A percentile compares a stretch with the other conserved stretches of the same genome.
Evolutionary conservation across 2,888 invertebrate genomes (phyloP).

Genomic region (Drosophila bunnanda): DNA sequence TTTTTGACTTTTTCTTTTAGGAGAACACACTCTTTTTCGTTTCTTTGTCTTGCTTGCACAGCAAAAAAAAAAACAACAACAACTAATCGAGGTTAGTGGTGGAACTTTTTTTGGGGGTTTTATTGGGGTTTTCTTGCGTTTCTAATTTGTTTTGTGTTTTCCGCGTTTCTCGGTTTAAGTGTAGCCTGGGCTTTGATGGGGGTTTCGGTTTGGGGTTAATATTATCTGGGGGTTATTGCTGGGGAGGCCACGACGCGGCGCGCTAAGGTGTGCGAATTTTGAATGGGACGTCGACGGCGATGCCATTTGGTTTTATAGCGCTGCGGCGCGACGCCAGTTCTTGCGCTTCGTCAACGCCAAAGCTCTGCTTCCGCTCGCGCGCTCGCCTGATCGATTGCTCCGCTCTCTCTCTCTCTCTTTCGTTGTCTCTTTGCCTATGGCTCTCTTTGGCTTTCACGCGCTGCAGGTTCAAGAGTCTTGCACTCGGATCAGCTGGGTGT

Average conservation of each 20-base stretch:
- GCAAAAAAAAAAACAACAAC: constrained; percentile 23
- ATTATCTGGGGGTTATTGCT: constrained; percentile 7
- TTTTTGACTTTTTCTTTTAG: not conserved
- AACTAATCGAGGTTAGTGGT: constrained; percentile 9
- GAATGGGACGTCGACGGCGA: constrained; percentile 57
- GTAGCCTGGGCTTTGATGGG: not conserved
- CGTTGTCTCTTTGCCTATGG: constrained; percentile 27
- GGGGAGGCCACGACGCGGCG: constrained; percentile 54
- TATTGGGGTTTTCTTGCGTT: not conserved
- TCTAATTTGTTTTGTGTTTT: constrained; percentile 1
- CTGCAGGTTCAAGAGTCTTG: constrained; percentile 25
- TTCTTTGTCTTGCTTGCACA: constrained; percentile 30
- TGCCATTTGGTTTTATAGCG: constrained; percentile 64
- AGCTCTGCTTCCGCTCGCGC: constrained; percentile 28
- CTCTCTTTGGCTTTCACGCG: constrained; percentile 2
- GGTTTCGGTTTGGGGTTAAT: constrained; percentile 20
- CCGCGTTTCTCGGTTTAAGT: constrained; percentile 13
- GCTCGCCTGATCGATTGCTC: constrained; percentile 1
- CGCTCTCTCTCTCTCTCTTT: not conserved
- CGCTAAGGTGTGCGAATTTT: constrained; percentile 70
- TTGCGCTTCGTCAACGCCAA: constrained; percentile 38
- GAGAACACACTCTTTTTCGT: constrained; percentile 11
- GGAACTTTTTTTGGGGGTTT: constrained; percentile 1
- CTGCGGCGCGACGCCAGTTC: constrained; percentile 49
- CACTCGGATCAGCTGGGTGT: constrained; percentile 12